Conservation (phyloP, 2,797 vertebrate genomes). For the Rachycentron canadum region DNA sequence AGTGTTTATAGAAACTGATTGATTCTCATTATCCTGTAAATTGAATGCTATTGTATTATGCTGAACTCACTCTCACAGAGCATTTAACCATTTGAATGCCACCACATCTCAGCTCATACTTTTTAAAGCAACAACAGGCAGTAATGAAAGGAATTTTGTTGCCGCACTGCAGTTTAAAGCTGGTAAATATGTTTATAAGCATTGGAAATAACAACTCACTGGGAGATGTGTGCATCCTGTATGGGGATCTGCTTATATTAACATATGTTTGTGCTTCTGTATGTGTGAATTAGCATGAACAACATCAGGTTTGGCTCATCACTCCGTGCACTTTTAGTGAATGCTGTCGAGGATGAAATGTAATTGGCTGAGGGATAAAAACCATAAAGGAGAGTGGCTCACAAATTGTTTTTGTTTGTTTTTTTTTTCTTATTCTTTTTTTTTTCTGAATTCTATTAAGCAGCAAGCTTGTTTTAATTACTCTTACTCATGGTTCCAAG, state of each 20-base stretch:
- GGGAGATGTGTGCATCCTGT: not conserved
- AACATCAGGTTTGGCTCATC: constrained; percentile 57
- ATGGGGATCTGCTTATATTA: constrained; percentile 8
- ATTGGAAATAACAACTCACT: not conserved
- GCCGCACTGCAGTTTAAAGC: constrained; percentile 7
- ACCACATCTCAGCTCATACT: not conserved
- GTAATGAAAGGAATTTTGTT: not conserved
- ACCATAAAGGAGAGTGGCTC: constrained; percentile 63
- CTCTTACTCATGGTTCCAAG: constrained; percentile 72
- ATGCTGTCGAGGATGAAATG: constrained; percentile 55
- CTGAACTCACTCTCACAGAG: constrained; percentile 16
- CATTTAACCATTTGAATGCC: constrained; percentile 1
- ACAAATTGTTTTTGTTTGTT: constrained; percentile 74
- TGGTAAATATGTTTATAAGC: not conserved
- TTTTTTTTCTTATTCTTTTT: constrained; percentile 51
- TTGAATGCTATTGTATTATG: constrained; percentile 16
- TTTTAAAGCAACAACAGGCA: constrained; percentile 10
- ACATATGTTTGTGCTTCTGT: constrained; percentile 40
- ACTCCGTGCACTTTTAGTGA: constrained; percentile 45
- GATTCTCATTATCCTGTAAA: constrained; percentile 33
- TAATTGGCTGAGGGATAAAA: constrained; percentile 75
- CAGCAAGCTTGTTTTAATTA: constrained; percentile 83
- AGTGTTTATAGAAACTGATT: constrained; percentile 21
- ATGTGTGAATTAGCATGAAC: constrained; percentile 47
- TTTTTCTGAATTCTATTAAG: constrained; percentile 76